Percentiles rank a stretch among this genome's conserved stretches.
Evolutionary conservation across 2,888 invertebrate species (phyloP).

Genomic region (Bhutanitis thaidina): DNA sequence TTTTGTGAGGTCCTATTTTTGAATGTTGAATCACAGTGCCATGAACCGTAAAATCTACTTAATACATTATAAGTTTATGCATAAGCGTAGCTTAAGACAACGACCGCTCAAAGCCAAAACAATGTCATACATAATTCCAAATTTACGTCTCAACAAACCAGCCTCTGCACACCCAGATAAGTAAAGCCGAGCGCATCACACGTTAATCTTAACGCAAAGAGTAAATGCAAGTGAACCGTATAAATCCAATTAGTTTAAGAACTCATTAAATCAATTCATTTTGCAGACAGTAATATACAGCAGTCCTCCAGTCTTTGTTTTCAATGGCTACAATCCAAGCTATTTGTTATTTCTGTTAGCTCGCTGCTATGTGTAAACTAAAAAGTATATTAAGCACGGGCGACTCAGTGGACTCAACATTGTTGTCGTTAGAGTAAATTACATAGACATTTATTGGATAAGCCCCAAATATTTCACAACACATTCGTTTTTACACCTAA

Average conservation of each 20-base stretch:
- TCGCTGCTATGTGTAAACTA: constrained; percentile 41
- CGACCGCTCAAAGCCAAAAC: constrained; percentile 43
- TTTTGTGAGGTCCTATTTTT: not conserved
- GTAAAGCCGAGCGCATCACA: constrained; percentile 27
- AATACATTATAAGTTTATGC: constrained; percentile 10
- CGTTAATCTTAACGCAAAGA: constrained; percentile 53
- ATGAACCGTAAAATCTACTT: constrained; percentile 4
- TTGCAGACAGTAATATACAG: constrained; percentile 66
- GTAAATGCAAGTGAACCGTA: constrained; percentile 60
- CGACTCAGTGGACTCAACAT: constrained; percentile 24
- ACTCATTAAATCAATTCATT: constrained; percentile 74
- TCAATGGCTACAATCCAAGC: constrained; percentile 70
- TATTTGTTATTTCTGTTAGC: constrained; percentile 63
- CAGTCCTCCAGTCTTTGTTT: constrained; percentile 60
- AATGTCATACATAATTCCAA: constrained; percentile 53
- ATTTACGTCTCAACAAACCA: constrained; percentile 50
- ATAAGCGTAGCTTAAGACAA: constrained; percentile 19
- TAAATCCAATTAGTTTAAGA: constrained; percentile 73
- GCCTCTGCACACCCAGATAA: constrained; percentile 32
- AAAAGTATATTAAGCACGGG: constrained; percentile 36
- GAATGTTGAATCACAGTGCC: not conserved
- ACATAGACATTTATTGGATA: constrained; percentile 23
- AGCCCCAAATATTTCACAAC: constrained; percentile 16
- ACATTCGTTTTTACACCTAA: constrained; percentile 1
- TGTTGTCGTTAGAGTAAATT: constrained; percentile 34